phyloP scores from a whole-genome alignment of 2,113 vertebrate genomes.

The Heterotilapia buettikoferi region DNA sequence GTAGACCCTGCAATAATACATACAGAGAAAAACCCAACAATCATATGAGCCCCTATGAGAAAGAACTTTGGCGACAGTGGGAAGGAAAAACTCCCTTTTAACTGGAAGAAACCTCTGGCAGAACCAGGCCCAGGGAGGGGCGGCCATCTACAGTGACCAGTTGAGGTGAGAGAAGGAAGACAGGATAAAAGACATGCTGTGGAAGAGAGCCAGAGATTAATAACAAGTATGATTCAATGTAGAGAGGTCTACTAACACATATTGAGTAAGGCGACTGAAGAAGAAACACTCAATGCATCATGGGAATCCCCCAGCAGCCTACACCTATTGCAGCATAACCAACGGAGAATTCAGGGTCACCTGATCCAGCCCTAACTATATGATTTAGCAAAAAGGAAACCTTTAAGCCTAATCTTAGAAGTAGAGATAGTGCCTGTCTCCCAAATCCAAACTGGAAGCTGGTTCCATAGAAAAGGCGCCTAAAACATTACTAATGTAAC shows the following conservation, averaged over 20 bases:
- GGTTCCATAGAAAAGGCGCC: background rate
- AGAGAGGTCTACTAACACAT: background rate
- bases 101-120: background rate
- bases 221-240: background rate
- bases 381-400: background rate
- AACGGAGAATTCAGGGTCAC: background rate
- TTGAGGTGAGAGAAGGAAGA: background rate
- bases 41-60: rapidly evolving
- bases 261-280: background rate
- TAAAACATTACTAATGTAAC: background rate
- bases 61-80: rapidly evolving
- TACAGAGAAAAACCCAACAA: background rate
- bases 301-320: background rate
- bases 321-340: background rate
- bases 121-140: rapidly evolving
- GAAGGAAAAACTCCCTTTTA: background rate
- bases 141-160: rapidly evolving
- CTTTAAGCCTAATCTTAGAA: background rate
- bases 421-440: rapidly evolving
- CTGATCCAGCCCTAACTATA: background rate
- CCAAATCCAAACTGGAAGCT: rapidly evolving
- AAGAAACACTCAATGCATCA: background rate
- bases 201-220: rapidly evolving
- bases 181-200: background rate
- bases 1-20: background rate